Percentiles rank a stretch among this genome's conserved stretches.
Evolutionary conservation across 2,797 vertebrate genomes (phyloP).

Genomic region (Oreonectes daqikongensis): DNA sequence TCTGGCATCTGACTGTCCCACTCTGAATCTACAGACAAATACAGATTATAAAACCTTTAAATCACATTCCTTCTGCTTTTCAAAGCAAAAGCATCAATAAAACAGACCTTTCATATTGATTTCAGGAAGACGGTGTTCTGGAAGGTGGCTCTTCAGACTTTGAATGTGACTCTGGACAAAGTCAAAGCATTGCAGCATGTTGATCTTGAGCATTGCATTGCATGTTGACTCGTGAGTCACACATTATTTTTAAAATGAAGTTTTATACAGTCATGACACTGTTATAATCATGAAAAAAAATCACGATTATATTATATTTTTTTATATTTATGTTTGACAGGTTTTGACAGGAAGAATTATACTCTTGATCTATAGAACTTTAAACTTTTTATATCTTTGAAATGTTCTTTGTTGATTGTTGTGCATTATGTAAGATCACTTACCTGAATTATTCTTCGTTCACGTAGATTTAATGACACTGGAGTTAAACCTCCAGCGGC

Average conservation of each 20-base stretch:
- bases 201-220: no score
- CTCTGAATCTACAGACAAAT: conserved; percentile 42
- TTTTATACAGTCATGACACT: not conserved
- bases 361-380: not conserved
- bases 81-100: not conserved
- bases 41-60: not conserved
- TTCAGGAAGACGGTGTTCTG: conserved; percentile 41
- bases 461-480: not conserved
- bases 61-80: not conserved
- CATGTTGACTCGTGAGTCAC: not conserved
- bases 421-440: not conserved
- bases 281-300: no score
- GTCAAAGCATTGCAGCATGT: conserved; percentile 60
- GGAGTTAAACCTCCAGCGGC: not conserved
- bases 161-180: conserved; percentile 58
- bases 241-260: not conserved
- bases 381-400: no score
- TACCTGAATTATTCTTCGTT: not conserved
- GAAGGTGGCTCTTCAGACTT: conserved; percentile 45
- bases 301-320: no score
- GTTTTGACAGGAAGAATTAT: not conserved
- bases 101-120: conserved; percentile 46
- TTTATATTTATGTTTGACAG: no score
- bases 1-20: conserved; percentile 44
- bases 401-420: not conserved